These are phyloP conservation scores for Neoitamus cyanurus DNA, from an alignment of 2,888 invertebrate genomes.

Conservation along the genomic window DNA sequence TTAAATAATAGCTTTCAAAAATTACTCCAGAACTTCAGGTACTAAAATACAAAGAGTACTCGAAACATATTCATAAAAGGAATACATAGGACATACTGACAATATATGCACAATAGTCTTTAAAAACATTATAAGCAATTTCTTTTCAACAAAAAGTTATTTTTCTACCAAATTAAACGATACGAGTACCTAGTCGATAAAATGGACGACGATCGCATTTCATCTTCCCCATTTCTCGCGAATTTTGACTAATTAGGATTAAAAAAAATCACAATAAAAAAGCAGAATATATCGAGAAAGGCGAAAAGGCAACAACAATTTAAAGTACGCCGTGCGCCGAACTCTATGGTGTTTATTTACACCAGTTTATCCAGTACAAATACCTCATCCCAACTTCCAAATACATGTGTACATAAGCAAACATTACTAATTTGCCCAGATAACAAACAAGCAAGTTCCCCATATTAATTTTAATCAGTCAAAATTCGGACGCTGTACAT, in stretches of 20 bases:
- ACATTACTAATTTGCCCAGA: neutral
- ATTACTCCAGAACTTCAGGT: neutral
- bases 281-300: neutral
- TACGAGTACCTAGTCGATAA: slow-evolving; percentile 11
- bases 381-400: neutral
- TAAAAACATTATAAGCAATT: neutral
- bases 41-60: neutral
- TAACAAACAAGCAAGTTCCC: neutral
- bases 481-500: neutral
- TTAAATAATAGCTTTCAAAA: no score
- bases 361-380: neutral
- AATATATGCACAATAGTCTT: slow-evolving; percentile 18
- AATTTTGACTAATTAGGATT: neutral
- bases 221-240: neutral
- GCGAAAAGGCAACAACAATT: neutral
- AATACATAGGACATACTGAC: slow-evolving; percentile 36
- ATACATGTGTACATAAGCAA: neutral
- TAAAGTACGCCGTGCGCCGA: neutral
- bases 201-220: neutral
- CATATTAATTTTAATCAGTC: neutral
- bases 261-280: neutral
- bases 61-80: neutral
- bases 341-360: neutral
- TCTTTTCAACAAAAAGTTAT: slow-evolving; percentile 26
- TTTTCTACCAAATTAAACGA: slow-evolving; percentile 31